Conservation (phyloP, 2,797 vertebrate genomes). For the Acrossocheilus wenchowensis region DNA sequence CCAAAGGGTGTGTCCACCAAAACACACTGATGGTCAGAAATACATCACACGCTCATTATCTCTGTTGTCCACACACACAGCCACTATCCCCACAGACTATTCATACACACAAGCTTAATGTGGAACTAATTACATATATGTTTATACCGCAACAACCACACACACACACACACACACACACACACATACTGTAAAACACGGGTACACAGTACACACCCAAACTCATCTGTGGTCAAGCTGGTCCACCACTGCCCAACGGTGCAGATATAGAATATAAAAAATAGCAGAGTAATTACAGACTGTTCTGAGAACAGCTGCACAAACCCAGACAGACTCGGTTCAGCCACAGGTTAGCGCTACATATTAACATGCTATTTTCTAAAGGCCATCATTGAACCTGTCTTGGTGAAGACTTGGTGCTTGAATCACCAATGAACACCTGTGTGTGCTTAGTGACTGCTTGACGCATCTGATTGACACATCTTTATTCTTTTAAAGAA, state of each 20-base stretch:
- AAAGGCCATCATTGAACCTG: background rate
- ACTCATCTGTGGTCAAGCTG: conserved; percentile 43
- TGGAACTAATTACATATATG: conserved; percentile 6
- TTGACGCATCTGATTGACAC: background rate
- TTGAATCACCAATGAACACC: background rate
- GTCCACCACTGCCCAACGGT: conserved; percentile 58
- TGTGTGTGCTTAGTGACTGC: background rate
- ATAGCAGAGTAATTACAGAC: conserved; percentile 74
- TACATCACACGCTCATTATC: conserved; percentile 17
- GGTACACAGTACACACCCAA: conserved; percentile 15
- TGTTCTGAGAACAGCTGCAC: conserved; percentile 59
- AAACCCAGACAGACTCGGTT: conserved; percentile 9
- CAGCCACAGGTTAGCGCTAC: conserved; percentile 22
- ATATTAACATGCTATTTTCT: background rate
- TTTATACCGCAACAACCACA: conserved; percentile 12
- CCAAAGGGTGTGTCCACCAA: conserved; percentile 34
- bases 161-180: conserved; percentile 27
- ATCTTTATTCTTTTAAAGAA: too few relatives aligned
- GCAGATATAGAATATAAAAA: conserved; percentile 75
- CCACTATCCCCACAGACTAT: background rate
- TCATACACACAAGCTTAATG: conserved; percentile 11
- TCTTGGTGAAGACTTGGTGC: background rate
- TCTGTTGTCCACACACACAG: conserved; percentile 2
- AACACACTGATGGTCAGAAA: conserved; percentile 17
- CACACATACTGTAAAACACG: conserved; percentile 5